phyloP scores from a whole-genome alignment of 1,140 invertebrate genomes.

The Apolygus lucorum region DNA sequence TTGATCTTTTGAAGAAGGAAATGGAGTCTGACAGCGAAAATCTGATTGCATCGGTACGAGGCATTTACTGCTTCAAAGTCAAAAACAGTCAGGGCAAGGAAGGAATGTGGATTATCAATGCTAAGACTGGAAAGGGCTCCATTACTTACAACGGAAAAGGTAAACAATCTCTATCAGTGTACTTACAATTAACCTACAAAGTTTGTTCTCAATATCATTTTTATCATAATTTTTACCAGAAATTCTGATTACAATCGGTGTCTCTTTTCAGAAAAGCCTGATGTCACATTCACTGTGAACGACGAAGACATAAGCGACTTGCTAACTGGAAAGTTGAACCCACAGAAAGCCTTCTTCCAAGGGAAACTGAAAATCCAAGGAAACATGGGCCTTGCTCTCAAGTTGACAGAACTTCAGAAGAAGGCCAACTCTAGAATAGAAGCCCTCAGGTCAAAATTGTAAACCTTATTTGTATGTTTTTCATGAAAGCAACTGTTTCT shows the following conservation, averaged over 20 bases:
- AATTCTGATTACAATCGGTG: neutral
- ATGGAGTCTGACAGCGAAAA: conserved; percentile 73
- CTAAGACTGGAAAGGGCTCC: conserved; percentile 76
- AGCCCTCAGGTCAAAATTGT: conserved; percentile 62
- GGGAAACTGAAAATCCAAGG: conserved; percentile 93
- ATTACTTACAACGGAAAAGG: conserved; percentile 68
- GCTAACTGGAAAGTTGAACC: conserved; percentile 81
- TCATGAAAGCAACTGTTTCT: too few species aligned
- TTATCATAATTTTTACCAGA: neutral
- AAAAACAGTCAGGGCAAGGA: conserved; percentile 63
- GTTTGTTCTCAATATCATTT: neutral
- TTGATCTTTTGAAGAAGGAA: conserved; percentile 69
- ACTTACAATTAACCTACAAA: neutral
- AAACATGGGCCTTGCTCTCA: conserved; percentile 94
- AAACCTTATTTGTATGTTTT: too few species aligned
- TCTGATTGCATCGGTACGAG: conserved; percentile 75
- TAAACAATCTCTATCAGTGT: conserved; percentile 36
- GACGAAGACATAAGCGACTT: conserved; percentile 79
- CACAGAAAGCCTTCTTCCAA: conserved; percentile 96
- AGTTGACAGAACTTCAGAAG: conserved; percentile 75
- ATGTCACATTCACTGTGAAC: conserved; percentile 79
- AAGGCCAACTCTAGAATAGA: conserved; percentile 62
- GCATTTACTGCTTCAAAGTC: conserved; percentile 81
- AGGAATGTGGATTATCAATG: conserved; percentile 83
- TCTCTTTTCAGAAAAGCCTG: conserved; percentile 62